Conservation (phyloP, 1,140 invertebrate species). For the Schmidtea mediterranea region DNA sequence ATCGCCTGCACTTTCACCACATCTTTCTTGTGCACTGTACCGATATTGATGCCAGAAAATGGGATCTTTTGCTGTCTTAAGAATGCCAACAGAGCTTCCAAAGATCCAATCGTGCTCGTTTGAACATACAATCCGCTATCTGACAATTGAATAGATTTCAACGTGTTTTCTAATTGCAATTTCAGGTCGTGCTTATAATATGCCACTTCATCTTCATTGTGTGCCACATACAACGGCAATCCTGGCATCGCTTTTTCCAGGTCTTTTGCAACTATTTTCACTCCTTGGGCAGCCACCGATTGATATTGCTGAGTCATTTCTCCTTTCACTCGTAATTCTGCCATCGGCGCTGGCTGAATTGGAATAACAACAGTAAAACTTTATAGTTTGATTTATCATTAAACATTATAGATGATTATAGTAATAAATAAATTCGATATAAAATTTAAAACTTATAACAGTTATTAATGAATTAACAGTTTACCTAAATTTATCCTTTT, state of each 20-base stretch:
- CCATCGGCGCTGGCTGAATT: slow-evolving; percentile 2
- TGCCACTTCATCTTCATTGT: slow-evolving; percentile 66
- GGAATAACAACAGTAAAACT: slow-evolving; percentile 4
- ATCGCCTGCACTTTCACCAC: slow-evolving; percentile 97
- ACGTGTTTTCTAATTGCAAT: slow-evolving; percentile 49
- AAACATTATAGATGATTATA: slow-evolving; percentile 94
- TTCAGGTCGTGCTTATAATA: slow-evolving; percentile 39
- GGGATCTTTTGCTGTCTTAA: slow-evolving; percentile 78
- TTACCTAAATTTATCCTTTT: too few relatives aligned
- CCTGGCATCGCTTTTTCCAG: slow-evolving; percentile 85
- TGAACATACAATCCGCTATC: slow-evolving; percentile 86
- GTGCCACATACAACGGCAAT: slow-evolving; percentile 40
- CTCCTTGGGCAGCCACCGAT: slow-evolving; percentile 76
- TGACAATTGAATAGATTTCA: slow-evolving; percentile 64
- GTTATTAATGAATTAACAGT: too few relatives aligned
- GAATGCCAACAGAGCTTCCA: slow-evolving; percentile 88
- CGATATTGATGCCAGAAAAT: slow-evolving; percentile 76
- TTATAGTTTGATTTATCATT: slow-evolving; percentile 44
- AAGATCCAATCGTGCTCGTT: slow-evolving; percentile 81
- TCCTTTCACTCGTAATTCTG: slow-evolving; percentile 36
- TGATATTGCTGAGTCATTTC: slow-evolving; percentile 82
- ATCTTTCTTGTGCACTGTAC: slow-evolving; percentile 92
- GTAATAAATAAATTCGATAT: too few relatives aligned
- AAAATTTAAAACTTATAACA: too few relatives aligned
- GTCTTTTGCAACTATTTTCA: slow-evolving; percentile 82